Percentiles rank a stretch among this genome's conserved stretches.
Evolutionary conservation across 2,113 vertebrate species (phyloP).

Genomic region (Dasyurus viverrinus): DNA sequence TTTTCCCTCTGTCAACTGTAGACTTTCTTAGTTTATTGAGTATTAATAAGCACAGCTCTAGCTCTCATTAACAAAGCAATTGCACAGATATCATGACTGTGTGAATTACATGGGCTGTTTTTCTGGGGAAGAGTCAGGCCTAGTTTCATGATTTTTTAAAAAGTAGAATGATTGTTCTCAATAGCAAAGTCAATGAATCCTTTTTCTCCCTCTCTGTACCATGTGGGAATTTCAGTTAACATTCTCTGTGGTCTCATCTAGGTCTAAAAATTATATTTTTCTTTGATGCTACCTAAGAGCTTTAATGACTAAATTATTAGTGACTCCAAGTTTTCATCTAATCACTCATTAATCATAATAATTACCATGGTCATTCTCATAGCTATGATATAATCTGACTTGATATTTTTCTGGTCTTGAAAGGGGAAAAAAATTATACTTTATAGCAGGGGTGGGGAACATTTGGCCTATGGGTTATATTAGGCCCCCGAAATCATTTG

Average conservation of each 20-base stretch:
- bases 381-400: background rate
- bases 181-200: background rate
- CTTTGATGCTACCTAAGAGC: background rate
- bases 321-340: background rate
- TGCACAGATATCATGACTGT: background rate
- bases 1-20: constrained; percentile 9
- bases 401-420: background rate
- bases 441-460: no score
- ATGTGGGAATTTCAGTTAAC: background rate
- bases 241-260: background rate
- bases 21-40: background rate
- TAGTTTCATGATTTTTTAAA: background rate
- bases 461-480: no score
- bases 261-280: background rate
- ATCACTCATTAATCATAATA: background rate
- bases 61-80: background rate
- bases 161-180: background rate
- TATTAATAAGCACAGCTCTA: background rate
- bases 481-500: no score
- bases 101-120: background rate
- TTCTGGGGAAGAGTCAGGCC: background rate
- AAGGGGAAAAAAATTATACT: background rate
- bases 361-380: background rate
- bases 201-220: background rate
- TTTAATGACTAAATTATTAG: background rate